A percentile compares a stretch with the other conserved stretches of the same genome.
These are phyloP conservation scores for Colaptes auratus DNA, from an alignment of 2,113 vertebrate species.

Conservation along the genomic window DNA sequence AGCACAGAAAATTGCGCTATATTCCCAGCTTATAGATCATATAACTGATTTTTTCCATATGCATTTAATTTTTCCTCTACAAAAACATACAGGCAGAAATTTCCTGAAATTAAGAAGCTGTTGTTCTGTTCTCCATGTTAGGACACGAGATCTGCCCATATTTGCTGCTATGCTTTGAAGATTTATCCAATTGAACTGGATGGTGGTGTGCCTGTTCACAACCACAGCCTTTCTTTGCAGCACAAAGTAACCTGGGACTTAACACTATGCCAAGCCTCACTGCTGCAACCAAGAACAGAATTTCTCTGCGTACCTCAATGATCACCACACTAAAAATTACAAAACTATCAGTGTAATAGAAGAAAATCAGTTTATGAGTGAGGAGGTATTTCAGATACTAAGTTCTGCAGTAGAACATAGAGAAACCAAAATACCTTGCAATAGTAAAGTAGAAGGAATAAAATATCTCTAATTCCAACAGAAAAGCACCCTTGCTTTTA, in stretches of 20 bases:
- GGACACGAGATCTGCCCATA: not conserved
- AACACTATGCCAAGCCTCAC: not conserved
- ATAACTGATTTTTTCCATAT: slow-evolving; percentile 8
- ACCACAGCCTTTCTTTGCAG: not conserved
- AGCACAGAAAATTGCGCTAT: not conserved
- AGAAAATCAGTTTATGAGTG: not conserved
- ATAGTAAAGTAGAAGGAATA: not conserved
- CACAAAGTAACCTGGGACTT: not conserved
- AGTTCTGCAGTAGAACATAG: not conserved
- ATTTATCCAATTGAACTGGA: not conserved
- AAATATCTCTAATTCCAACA: not conserved
- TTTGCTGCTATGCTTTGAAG: not conserved
- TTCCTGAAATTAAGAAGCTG: not conserved
- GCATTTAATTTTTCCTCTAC: not conserved
- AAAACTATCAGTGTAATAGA: not conserved
- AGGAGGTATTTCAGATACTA: not conserved
- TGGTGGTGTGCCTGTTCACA: not conserved
- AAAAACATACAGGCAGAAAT: slow-evolving; percentile 5
- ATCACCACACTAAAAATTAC: not conserved
- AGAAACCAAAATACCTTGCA: not conserved
- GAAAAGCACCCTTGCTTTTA: not conserved
- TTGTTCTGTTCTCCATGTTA: not conserved
- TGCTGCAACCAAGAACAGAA: not conserved
- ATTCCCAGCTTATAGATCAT: slow-evolving; percentile 4
- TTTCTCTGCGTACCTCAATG: not conserved